Evolutionary conservation across 2,888 invertebrate genomes (phyloP).

Genomic region (Drosophila subquinaria): DNA sequence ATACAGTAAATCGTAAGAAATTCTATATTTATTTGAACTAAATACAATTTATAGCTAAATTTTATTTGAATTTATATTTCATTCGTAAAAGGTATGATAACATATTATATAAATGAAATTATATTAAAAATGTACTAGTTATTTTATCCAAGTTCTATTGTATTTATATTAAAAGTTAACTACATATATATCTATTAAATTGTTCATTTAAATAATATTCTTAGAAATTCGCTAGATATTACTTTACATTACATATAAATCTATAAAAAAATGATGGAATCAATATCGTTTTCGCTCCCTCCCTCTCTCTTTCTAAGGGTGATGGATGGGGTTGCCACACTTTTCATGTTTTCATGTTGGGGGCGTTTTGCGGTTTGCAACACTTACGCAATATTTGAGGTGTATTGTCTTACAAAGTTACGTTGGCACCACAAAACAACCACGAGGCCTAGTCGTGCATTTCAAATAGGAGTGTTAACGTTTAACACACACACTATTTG

Average conservation of each 20-base stretch:
- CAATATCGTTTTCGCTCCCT: neutral
- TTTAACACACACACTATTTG: conserved; percentile 50
- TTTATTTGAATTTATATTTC: too few species aligned
- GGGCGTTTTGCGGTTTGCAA: conserved; percentile 48
- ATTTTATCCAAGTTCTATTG: too few species aligned
- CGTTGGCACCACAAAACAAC: conserved; percentile 18
- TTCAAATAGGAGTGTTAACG: conserved; percentile 54
- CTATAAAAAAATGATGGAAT: neutral
- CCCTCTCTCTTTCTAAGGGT: neutral
- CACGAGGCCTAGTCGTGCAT: conserved; percentile 41
- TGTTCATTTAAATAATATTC: too few species aligned
- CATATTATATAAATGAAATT: too few species aligned
- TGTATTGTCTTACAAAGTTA: conserved; percentile 59
- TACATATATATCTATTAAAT: too few species aligned
- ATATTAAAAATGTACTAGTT: too few species aligned
- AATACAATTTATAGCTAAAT: too few species aligned
- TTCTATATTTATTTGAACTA: neutral
- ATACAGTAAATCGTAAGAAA: neutral
- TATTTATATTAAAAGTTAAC: too few species aligned
- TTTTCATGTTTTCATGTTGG: conserved; percentile 46
- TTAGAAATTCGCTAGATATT: neutral
- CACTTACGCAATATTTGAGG: conserved; percentile 61
- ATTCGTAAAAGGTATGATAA: too few species aligned
- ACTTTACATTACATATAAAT: neutral
- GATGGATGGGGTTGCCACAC: conserved; percentile 41